Evolutionary conservation across 2,113 vertebrate genomes (phyloP).

Genomic region (Gallinago paraguaiae): DNA sequence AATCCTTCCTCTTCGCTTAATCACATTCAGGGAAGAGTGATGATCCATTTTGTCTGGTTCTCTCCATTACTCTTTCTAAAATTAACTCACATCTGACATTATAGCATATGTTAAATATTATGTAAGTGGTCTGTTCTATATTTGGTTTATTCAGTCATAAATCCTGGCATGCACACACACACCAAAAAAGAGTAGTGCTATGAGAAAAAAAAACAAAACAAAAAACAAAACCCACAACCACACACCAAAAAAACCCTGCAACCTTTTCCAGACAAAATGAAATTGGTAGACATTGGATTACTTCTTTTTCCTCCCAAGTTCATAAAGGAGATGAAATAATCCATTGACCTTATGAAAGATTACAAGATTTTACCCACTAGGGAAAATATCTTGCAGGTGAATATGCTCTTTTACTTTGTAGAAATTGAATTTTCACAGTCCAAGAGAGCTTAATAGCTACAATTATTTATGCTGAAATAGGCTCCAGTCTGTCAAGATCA

Average conservation of each 20-base stretch:
- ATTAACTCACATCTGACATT: conserved; percentile 69
- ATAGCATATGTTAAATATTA: conserved; percentile 69
- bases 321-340: background rate
- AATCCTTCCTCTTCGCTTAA: conserved; percentile 71
- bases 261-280: background rate
- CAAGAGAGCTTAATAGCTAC: background rate
- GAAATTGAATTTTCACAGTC: background rate
- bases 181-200: background rate
- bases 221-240: background rate
- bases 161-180: background rate
- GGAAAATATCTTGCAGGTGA: background rate
- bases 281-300: background rate
- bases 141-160: conserved; percentile 67
- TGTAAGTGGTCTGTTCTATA: conserved; percentile 64
- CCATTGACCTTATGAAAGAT: background rate
- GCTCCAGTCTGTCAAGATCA: background rate
- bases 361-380: background rate
- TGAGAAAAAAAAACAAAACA: background rate
- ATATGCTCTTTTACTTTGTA: background rate
- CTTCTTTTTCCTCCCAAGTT: background rate
- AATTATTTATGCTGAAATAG: background rate
- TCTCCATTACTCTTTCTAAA: conserved; percentile 67
- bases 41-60: conserved; percentile 65
- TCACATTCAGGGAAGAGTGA: conserved; percentile 51
- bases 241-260: background rate